These are phyloP conservation scores for Hirtodrosophila histrioides DNA, from an alignment of 2,888 invertebrate genomes.

Conservation along the genomic window DNA sequence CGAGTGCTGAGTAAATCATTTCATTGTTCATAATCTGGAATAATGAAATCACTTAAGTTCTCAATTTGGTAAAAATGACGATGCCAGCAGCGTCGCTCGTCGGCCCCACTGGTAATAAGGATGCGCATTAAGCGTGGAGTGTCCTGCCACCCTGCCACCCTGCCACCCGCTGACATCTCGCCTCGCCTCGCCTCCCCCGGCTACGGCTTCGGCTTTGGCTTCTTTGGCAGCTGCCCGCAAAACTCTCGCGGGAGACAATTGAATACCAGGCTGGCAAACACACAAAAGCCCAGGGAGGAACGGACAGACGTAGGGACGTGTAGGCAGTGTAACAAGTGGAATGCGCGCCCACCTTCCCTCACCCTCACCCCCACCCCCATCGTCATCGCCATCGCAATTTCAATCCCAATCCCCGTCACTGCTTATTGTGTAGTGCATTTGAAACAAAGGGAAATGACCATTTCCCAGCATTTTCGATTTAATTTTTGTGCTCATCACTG, in stretches of 20 bases:
- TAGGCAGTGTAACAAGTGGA: slow-evolving; percentile 60
- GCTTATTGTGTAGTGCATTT: slow-evolving; percentile 32
- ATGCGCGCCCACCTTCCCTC: slow-evolving; percentile 2
- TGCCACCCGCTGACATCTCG: slow-evolving; percentile 6
- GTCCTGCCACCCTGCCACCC: slow-evolving; percentile 11
- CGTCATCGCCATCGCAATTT: too few species aligned
- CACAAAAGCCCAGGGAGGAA: neutral
- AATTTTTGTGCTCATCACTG: slow-evolving; percentile 69
- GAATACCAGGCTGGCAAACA: slow-evolving; percentile 58
- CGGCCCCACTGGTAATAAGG: slow-evolving; percentile 72
- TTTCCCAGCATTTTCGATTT: slow-evolving; percentile 75
- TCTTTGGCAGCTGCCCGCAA: slow-evolving; percentile 51
- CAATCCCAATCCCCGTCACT: neutral
- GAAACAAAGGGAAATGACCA: slow-evolving; percentile 69
- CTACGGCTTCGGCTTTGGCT: neutral
- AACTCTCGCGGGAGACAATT: slow-evolving; percentile 74
- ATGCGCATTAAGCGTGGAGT: slow-evolving; percentile 68
- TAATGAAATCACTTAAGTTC: slow-evolving; percentile 82
- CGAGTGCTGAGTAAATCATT: slow-evolving; percentile 69
- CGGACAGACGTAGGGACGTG: slow-evolving; percentile 4
- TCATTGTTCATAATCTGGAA: slow-evolving; percentile 79
- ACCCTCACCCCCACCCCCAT: neutral
- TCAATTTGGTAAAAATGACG: slow-evolving; percentile 76
- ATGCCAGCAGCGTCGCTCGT: slow-evolving; percentile 57
- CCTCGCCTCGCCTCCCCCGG: too few species aligned